Percentiles rank a stretch among this genome's conserved stretches.
These are phyloP conservation scores for Scrobipalpa costella DNA, from an alignment of 2,888 invertebrate genomes.

Conservation along the genomic window DNA sequence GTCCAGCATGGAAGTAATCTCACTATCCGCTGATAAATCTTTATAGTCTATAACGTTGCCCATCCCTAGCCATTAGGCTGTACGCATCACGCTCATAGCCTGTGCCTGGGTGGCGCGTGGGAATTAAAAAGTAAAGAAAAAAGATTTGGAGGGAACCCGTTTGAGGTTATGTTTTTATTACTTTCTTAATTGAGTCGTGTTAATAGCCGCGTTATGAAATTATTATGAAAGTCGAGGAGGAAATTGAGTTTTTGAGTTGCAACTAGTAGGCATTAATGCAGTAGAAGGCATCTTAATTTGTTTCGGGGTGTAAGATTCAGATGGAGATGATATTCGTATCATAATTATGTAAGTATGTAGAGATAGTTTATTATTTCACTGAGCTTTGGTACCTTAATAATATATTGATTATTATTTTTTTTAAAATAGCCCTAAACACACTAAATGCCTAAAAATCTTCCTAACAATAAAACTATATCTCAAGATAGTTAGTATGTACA, in stretches of 20 bases:
- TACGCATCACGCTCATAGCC: slow-evolving; percentile 33
- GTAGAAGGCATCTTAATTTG: not conserved
- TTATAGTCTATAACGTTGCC: not conserved
- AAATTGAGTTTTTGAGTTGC: slow-evolving; percentile 11
- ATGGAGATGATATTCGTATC: too few relatives aligned
- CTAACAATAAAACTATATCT: too few relatives aligned
- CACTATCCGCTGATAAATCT: slow-evolving; percentile 9
- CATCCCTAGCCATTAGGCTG: slow-evolving; percentile 35
- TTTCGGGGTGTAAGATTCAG: not conserved
- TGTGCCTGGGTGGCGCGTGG: slow-evolving; percentile 32
- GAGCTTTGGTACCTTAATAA: too few relatives aligned
- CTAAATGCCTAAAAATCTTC: too few relatives aligned
- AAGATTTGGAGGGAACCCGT: slow-evolving; percentile 28
- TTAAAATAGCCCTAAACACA: too few relatives aligned
- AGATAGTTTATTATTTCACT: too few relatives aligned
- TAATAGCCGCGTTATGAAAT: slow-evolving; percentile 31
- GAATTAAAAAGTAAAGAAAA: slow-evolving; percentile 34
- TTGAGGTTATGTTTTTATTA: slow-evolving; percentile 29
- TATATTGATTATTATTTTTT: too few relatives aligned
- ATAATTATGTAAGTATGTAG: too few relatives aligned
- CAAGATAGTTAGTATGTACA: too few relatives aligned
- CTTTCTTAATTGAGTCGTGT: slow-evolving; percentile 29
- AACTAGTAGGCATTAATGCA: not conserved
- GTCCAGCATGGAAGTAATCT: too few relatives aligned
- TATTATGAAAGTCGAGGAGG: slow-evolving; percentile 11